A percentile compares a stretch with the other conserved stretches of the same genome.
Evolutionary conservation across 1,140 invertebrate genomes (phyloP).

Genomic region (Aphaenogaster rudis): DNA sequence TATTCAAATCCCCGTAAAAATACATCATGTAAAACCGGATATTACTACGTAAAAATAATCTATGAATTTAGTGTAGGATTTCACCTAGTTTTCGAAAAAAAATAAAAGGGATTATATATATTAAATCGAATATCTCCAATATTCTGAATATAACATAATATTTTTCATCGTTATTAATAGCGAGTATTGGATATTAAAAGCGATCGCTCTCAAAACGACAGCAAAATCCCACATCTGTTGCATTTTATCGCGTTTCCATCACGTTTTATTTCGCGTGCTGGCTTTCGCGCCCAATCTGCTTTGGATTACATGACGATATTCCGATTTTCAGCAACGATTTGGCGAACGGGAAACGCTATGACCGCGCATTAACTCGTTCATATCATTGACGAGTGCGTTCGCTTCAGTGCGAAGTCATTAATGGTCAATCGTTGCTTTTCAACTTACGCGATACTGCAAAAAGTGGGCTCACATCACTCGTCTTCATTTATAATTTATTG

Average conservation of each 20-base stretch:
- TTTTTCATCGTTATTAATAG: constrained; percentile 35
- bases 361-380: constrained; percentile 42
- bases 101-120: not conserved
- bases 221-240: constrained; percentile 46
- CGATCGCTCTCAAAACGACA: constrained; percentile 19
- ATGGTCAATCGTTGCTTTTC: constrained; percentile 3
- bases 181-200: constrained; percentile 23
- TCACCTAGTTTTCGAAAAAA: not conserved
- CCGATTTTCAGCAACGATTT: constrained; percentile 42
- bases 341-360: not conserved
- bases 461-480: not conserved
- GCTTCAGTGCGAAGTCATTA: not conserved
- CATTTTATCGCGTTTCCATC: constrained; percentile 25
- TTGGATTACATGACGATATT: constrained; percentile 41
- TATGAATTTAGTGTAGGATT: not conserved
- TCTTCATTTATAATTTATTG: constrained; percentile 2
- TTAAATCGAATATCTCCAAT: not conserved
- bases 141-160: constrained; percentile 14
- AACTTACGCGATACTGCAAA: not conserved
- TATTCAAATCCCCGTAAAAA: not conserved
- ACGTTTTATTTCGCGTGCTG: constrained; percentile 14
- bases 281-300: constrained; percentile 38
- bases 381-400: constrained; percentile 2
- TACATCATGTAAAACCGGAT: not conserved
- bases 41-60: constrained; percentile 14